These are phyloP conservation scores for Gymnobelideus leadbeateri DNA, from an alignment of 2,113 vertebrate species.

Conservation along the genomic window DNA sequence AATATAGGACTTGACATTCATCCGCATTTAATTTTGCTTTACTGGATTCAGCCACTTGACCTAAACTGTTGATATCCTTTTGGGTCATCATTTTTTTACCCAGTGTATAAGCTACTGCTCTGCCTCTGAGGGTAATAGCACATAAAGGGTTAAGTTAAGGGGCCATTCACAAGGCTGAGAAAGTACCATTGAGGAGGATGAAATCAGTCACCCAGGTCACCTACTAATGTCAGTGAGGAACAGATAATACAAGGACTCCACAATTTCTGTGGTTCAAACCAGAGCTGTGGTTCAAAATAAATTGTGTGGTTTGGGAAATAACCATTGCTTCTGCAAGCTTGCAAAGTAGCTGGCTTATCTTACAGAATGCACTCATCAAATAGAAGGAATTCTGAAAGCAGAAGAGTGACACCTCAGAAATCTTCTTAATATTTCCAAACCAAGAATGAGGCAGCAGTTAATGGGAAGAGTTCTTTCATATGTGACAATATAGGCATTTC, in stretches of 20 bases:
- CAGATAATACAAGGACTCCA: neutral
- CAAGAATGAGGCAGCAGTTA: conserved; percentile 1
- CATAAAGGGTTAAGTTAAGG: neutral
- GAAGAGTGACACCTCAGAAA: neutral
- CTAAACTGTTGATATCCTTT: neutral
- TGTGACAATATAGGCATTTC: neutral
- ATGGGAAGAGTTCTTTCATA: conserved; percentile 20
- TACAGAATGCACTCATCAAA: conserved; percentile 4
- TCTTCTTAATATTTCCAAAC: neutral
- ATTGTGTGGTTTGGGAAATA: neutral
- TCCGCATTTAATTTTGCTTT: neutral
- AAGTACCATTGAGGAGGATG: neutral
- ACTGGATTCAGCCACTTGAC: neutral
- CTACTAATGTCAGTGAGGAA: neutral
- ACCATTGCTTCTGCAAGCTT: neutral
- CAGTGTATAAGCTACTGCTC: neutral
- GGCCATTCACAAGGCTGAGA: neutral
- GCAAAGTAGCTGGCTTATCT: neutral
- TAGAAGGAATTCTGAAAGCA: neutral
- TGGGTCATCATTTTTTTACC: neutral
- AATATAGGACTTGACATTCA: neutral
- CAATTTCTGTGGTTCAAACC: neutral
- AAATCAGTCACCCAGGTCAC: neutral
- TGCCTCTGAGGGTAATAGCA: neutral
- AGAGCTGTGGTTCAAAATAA: neutral